Evolutionary conservation across 2,888 invertebrate genomes (phyloP).

Genomic region (Polietes domitor): DNA sequence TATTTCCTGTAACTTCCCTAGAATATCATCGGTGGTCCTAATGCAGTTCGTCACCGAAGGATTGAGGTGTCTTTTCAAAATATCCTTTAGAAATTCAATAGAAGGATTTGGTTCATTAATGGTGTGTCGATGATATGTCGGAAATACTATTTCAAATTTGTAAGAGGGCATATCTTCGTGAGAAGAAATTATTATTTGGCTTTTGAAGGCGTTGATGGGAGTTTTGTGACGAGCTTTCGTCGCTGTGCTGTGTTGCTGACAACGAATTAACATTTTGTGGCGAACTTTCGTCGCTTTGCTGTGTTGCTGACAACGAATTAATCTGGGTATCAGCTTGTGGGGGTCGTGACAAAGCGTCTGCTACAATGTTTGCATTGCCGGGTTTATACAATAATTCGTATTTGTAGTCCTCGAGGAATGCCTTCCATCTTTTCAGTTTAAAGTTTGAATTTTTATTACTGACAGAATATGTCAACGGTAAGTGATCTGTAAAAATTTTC

Average conservation of each 20-base stretch:
- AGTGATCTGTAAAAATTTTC: conserved; percentile 57
- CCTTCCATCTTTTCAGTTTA: conserved; percentile 65
- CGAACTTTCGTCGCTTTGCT: conserved; percentile 62
- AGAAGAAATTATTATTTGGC: conserved; percentile 52
- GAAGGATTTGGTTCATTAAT: conserved; percentile 34
- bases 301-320: too few relatives aligned
- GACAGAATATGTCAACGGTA: conserved; percentile 55
- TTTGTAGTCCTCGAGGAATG: conserved; percentile 57
- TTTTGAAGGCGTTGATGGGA: conserved; percentile 65
- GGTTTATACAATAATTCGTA: conserved; percentile 63
- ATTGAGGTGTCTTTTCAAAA: conserved; percentile 44
- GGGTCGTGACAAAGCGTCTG: conserved; percentile 55
- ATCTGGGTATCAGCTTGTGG: too few relatives aligned
- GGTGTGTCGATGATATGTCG: conserved; percentile 45
- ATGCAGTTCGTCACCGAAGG: conserved; percentile 45
- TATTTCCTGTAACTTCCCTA: conserved; percentile 51
- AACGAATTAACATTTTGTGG: conserved; percentile 55
- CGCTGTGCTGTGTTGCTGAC: conserved; percentile 46
- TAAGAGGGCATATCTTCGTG: conserved; percentile 19
- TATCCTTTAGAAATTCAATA: neutral
- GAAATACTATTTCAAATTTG: conserved; percentile 45
- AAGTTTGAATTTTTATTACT: conserved; percentile 59
- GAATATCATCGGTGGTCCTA: conserved; percentile 35
- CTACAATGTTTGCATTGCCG: conserved; percentile 49
- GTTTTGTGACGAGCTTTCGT: too few relatives aligned